Base-by-base conservation (phyloP, 2,888 invertebrate genomes). In the Rotaria sp. region DNA sequence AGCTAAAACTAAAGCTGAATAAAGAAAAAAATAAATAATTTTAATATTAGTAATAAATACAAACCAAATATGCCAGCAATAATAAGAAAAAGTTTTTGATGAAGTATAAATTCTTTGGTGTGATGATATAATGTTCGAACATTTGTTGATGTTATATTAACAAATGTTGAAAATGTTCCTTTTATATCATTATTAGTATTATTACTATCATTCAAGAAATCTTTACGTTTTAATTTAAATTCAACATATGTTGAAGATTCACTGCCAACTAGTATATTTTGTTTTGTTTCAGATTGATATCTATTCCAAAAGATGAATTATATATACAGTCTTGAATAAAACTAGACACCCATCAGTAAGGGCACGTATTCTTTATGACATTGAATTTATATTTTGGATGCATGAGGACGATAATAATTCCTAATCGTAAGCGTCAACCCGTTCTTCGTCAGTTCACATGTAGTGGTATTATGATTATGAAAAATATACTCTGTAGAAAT, bases 161-260 rank as follows among this genome's bases (percentile, higher is more conserved):
- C 10, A 45, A 45, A 80, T 24, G 1, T 45, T 45, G 80, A 45
- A 11, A 80, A 41, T 0, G 45, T 4, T 80, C 45, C 80, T n/a
- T 45, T 11, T 26, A 8, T 80, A 5, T 26, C 13, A 45, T 26
- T 45, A 1, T 24, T 57, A n/a, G 1, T 57, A 57, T 52, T 80
- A 15, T 41, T 10, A n/a, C 0, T n/a, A 21, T 21, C 67, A 67
- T 21, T 21, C 1, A 15, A 21, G 5, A 35, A 67, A 67, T 38
- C 35, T 67, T 67, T 67, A 35, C 67, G 67, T 67, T 80, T 80
- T 45, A 80, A 80, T 45, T 80, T 41, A 45, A 80, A 80, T 80
- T 80, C 80, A 80, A 80, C 11, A 13, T 45, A 80, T 26, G 80
- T 80, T 45, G 80, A 80, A 26, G 80, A 80, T 45, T 80, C 45